Evolutionary conservation across 2,797 vertebrate species (phyloP).

Genomic region (Caiman crocodilus): DNA sequence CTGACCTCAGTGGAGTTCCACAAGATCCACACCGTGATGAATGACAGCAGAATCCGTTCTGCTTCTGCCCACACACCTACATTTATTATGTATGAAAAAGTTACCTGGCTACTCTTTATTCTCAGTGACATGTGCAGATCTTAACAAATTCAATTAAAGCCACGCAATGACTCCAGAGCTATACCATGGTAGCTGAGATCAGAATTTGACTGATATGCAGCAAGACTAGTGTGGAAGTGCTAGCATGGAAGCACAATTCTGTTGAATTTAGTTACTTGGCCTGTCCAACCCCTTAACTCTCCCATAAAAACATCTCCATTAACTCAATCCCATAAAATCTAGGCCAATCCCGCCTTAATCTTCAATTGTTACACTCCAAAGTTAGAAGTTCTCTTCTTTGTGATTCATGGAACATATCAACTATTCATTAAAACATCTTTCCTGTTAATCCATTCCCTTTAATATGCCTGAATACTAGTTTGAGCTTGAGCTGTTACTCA

Average conservation of each 20-base stretch:
- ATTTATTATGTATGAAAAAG: background rate
- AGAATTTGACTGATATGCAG: background rate
- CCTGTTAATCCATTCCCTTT: background rate
- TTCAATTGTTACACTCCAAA: background rate
- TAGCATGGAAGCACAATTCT: background rate
- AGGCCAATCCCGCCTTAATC: slow-evolving; percentile 16
- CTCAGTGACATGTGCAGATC: background rate
- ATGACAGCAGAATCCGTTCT: background rate
- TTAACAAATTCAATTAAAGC: background rate
- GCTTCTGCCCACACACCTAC: background rate
- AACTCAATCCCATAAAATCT: slow-evolving; percentile 4
- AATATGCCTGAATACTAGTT: fast-evolving
- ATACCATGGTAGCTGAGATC: background rate
- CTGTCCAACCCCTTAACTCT: background rate
- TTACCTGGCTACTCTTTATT: fast-evolving
- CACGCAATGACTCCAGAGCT: background rate
- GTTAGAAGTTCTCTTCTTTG: background rate
- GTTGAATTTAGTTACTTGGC: background rate
- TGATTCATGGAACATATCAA: background rate
- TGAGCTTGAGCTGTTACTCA: background rate
- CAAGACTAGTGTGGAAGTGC: no score
- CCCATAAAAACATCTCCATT: no score
- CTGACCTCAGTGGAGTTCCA: background rate
- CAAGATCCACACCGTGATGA: background rate
- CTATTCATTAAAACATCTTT: slow-evolving; percentile 4